Conservation (phyloP, 2,113 vertebrate genomes). For the Xenus cinereus region DNA sequence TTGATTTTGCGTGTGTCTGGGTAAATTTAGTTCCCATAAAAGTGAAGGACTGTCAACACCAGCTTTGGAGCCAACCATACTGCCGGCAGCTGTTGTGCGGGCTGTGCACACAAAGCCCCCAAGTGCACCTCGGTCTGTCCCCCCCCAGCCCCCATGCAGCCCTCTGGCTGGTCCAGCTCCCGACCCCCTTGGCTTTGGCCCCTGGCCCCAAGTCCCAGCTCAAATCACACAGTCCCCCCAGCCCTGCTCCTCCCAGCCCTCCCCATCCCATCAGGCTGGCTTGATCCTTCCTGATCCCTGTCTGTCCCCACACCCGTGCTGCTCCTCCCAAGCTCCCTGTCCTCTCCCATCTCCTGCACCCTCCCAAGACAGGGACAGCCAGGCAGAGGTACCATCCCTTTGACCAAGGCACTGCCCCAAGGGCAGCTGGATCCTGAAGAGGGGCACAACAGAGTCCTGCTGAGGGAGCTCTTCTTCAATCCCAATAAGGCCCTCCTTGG, state of each 20-base stretch:
- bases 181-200: neutral
- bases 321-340: neutral
- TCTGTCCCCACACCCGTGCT: neutral
- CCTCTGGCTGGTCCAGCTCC: neutral
- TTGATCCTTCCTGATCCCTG: neutral
- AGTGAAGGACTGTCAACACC: constrained; percentile 69
- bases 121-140: neutral
- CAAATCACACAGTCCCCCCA: neutral
- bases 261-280: accelerated
- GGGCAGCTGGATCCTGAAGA: neutral
- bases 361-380: neutral
- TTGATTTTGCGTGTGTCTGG: constrained; percentile 64
- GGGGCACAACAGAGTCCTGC: neutral
- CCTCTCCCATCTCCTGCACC: neutral
- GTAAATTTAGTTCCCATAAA: constrained; percentile 76
- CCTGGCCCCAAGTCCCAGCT: accelerated
- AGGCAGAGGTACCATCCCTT: neutral
- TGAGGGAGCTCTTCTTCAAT: neutral
- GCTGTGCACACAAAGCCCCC: constrained; percentile 37
- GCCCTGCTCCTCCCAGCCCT: neutral
- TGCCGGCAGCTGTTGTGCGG: constrained; percentile 61
- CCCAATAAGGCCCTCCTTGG: neutral
- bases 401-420: neutral
- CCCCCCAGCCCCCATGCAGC: neutral
- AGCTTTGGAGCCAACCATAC: constrained; percentile 62